Conservation (phyloP, 2,113 vertebrate species). For the Gila orcuttii region DNA sequence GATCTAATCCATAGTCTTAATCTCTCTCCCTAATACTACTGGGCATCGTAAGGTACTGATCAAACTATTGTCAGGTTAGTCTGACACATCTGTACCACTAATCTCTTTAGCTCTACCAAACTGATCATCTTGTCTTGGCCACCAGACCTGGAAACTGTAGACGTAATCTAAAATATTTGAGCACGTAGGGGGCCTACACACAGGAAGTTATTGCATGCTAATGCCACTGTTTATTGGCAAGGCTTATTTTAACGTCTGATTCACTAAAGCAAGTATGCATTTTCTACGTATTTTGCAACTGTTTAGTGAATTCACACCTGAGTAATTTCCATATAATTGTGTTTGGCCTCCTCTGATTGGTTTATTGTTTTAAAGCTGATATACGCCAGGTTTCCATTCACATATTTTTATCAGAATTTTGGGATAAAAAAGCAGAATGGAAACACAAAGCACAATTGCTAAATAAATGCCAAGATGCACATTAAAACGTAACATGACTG, state of each 20-base stretch:
- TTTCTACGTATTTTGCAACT: not conserved
- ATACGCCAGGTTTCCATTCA: no score
- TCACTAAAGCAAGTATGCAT: not conserved
- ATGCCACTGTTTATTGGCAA: not conserved
- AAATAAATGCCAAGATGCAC: no score
- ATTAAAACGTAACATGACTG: no score
- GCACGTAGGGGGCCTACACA: not conserved
- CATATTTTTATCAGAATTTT: no score
- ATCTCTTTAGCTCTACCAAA: not conserved
- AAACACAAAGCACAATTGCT: no score
- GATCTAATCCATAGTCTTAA: conserved; percentile 28
- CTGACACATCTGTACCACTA: not conserved
- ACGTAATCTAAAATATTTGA: not conserved
- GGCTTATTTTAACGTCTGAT: no score
- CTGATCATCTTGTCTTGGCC: not conserved
- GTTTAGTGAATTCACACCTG: no score
- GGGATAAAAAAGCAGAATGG: no score
- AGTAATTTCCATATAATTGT: no score
- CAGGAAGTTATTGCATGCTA: not conserved
- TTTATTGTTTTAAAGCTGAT: no score
- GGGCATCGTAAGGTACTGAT: not conserved
- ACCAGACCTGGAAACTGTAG: not conserved
- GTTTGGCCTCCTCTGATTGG: no score
- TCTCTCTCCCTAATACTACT: conserved; percentile 16
- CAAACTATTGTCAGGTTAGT: not conserved